Base-by-base conservation (phyloP, 2,888 invertebrate genomes). In the Tubiluchus corallicola region DNA sequence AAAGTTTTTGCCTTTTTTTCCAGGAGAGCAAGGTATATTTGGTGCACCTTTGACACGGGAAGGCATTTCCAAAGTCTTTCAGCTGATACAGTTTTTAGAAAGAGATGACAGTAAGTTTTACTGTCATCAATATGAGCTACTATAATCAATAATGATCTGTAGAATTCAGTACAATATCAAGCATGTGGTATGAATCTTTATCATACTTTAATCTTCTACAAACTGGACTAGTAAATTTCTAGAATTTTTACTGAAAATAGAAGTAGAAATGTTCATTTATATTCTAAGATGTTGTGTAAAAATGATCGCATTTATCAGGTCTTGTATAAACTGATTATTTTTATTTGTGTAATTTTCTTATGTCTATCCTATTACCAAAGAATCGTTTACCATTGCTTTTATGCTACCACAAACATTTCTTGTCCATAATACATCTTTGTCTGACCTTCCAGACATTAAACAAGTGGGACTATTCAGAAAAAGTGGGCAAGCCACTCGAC, bases 401-500 rank as follows among this genome's bases (percentile, higher is more conserved):
- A 9, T 5, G 5, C 13, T 29, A 5, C 13, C 13, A 9, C 5
- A 5, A 38, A 9, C 5, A 15, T n/a, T 38, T 16, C 5, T 9
- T 13, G 15, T 38, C 9, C 15, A 38, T 16, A 38, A 5, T 45
- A 45, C 63, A 2, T 15, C 16, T 41, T 20, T 43, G n/a, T 21
- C 3, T 13, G 9, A 15, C 37, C n/a, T 51, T 64, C 1, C 61
- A 85, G 88, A 83, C 72, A 72, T 88, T 5, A 72, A 68, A 17
- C 79, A 81, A 61, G 90, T 88, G 65, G 90, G 90, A 3, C 75
- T 92, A 54, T 92, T 90, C 62, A 73, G 90, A 38, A 75, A 85
- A 52, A 83, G 82, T 4, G 90, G 90, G 1, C 83, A 85, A 18
- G 65, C 83, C n/a, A 76, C 75, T n/a, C 69, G 88, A 1, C 88